Evolutionary conservation across 2,888 invertebrate genomes (phyloP), one percentile per base, ranked within the genome.

Genomic region (Cryptosula pallasiana): DNA sequence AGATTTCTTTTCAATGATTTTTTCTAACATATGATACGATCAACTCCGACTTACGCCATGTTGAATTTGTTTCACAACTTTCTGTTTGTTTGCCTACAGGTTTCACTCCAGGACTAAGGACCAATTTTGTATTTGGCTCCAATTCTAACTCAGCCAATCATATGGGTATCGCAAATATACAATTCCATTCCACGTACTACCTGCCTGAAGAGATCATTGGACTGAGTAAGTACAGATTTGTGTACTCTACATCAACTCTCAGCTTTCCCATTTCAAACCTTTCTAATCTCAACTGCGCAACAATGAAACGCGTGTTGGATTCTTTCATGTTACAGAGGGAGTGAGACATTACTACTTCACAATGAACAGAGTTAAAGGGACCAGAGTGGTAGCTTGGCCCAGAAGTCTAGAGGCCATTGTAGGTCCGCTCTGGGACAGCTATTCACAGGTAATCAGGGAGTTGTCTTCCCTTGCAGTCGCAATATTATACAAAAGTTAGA

Each of bases 321-420:
- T 45, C 20, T 45, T 45, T 16, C 25, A 3, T n/a, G 16, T 55
- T 63, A n/a, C n/a, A 63, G 63, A 34, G 25, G 63, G 63, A 2
- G 29, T 27, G 32, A 63, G 34, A 34, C 63, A 63, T 63, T 63
- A 63, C 32, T 63, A 32, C 63, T 63, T 63, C 32, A 63, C 25
- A 27, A 63, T 63, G 63, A 63, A 63, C 32, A 27, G 32, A 32
- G 29, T 63, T 5, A 25, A 32, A 29, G 63, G 63, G 32, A 32
- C 25, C 3, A 1, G 32, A 2, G 3, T 25, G 63, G 63, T 63
- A 63, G 57, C n/a, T 9, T 57, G 57, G 45, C 45, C 45, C 5
- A 45, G 45, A 13, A 20, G 20, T 20, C 45, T 45, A 20, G 45
- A 13, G 45, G 45, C 45, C 45, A 45, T 20, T 20, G 5, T 45